These are phyloP conservation scores for Drosophila chauvacae DNA, from an alignment of 1,140 invertebrate genomes.

Conservation along the genomic window DNA sequence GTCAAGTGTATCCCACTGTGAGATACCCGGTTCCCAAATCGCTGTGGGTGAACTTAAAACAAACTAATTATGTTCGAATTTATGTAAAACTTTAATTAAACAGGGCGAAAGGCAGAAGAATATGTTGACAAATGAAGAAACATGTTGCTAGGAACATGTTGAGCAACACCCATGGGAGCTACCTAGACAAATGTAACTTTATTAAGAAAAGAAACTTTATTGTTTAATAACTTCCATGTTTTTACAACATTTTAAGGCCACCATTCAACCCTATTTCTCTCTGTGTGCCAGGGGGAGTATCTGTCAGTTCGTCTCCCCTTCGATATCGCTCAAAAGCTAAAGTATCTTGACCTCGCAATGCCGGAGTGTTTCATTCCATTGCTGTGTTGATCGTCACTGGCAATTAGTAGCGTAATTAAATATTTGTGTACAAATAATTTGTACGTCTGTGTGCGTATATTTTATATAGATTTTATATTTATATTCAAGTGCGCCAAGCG, in stretches of 20 bases:
- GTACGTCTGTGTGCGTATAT: constrained; percentile 28
- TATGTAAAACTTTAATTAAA: not conserved
- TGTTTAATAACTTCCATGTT: not conserved
- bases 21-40: not conserved
- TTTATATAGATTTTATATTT: constrained; percentile 56
- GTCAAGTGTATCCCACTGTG: too few species aligned
- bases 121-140: too few species aligned
- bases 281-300: constrained; percentile 26
- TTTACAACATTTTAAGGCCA: not conserved
- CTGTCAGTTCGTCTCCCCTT: constrained; percentile 19
- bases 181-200: too few species aligned
- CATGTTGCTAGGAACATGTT: not conserved
- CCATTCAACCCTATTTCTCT: not conserved
- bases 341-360: constrained; percentile 71
- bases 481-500: constrained; percentile 40
- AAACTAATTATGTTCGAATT: not conserved
- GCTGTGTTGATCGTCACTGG: constrained; percentile 51
- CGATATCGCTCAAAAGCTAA: constrained; percentile 23
- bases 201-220: not conserved
- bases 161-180: not conserved
- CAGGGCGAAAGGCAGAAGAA: not conserved
- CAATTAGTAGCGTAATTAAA: constrained; percentile 82
- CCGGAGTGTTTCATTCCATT: constrained; percentile 31
- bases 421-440: constrained; percentile 70
- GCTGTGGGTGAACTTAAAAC: not conserved